Evolutionary conservation across 2,113 vertebrate genomes (phyloP).

Genomic region (Scalopus aquaticus): DNA sequence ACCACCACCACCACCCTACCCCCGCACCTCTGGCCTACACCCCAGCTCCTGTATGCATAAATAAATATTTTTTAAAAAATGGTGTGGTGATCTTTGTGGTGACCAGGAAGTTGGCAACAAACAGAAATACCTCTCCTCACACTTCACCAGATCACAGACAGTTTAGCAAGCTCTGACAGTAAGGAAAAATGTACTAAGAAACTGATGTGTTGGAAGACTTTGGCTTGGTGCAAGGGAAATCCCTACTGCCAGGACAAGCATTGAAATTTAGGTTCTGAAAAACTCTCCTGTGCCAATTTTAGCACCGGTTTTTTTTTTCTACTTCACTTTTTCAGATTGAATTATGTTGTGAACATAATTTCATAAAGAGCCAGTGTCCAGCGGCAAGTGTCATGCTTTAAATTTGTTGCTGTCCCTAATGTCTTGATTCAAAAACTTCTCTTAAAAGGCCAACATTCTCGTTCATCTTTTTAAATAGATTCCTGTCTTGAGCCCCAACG

Average conservation of each 20-base stretch:
- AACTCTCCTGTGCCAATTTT: neutral
- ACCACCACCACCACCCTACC: too few relatives aligned
- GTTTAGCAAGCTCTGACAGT: neutral
- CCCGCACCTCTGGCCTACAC: too few relatives aligned
- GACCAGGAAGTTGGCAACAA: slow-evolving; percentile 7
- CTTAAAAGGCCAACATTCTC: slow-evolving; percentile 44
- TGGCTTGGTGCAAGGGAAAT: neutral
- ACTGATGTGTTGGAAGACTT: neutral
- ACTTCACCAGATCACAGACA: neutral
- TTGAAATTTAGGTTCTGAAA: slow-evolving; percentile 21
- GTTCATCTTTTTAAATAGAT: slow-evolving; percentile 25
- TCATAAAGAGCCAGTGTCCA: slow-evolving; percentile 43
- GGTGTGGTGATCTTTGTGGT: neutral
- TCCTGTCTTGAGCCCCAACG: neutral
- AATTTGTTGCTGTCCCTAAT: neutral
- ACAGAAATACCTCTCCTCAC: neutral
- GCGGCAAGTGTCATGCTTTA: slow-evolving; percentile 30
- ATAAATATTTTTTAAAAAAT: too few relatives aligned
- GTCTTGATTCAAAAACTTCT: slow-evolving; percentile 39
- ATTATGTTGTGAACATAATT: too few relatives aligned
- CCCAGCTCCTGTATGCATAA: too few relatives aligned
- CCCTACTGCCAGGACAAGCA: neutral
- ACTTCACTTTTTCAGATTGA: slow-evolving; percentile 34
- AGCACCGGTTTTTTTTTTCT: slow-evolving; percentile 52
- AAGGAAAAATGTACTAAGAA: neutral